Base-by-base conservation (phyloP, 2,113 vertebrate species). In the Lichenostomus cassidix region DNA sequence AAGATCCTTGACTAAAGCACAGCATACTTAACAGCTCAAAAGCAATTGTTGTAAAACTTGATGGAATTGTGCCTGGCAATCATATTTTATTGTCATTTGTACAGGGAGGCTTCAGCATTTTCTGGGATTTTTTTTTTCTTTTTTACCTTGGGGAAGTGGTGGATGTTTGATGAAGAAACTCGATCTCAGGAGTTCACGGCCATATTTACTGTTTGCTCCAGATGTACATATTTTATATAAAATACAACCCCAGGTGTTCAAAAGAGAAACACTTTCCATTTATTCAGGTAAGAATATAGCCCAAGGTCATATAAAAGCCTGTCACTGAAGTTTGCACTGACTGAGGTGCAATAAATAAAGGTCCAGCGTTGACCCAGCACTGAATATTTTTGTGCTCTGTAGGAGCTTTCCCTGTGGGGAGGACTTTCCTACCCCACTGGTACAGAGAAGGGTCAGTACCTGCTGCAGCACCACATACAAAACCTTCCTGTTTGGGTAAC, bases 1-100 rank as follows among this genome's bases (percentile, higher is more conserved):
- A 96, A 95, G 96, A 97, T 97, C 95, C 96, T 97, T 97, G 96
- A 97, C 95, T 97, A 97, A 95, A 95, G 94, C 94, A 94, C 85
- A 96, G 84, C 88, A 42, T 97, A 95, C 96, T 97, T 97, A 97
- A 95, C 86, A 92, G 93, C 96, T 97, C 94, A 96, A 96, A 97
- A 95, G 96, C 95, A 94, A 97, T 97, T 97, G 95, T 97, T 97
- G 93, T 96, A 96, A 97, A 97, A 97, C 96, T 95, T 96, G 93
- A 95, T 91, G 94, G 95, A 95, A 95, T 95, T 89, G 96, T 93
- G 89, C 77, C 94, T 90, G 79, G 87, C 95, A 96, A 97, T 94
- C 25, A 6, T 95, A 92, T 85, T 97, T 97, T 97, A 97, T 97
- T 97, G 96, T 97, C 63, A 22, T 96, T 94, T 93, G 87, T 92